Base-by-base conservation (phyloP, 2,113 vertebrate species). In the Melanerpes aurifrons region DNA sequence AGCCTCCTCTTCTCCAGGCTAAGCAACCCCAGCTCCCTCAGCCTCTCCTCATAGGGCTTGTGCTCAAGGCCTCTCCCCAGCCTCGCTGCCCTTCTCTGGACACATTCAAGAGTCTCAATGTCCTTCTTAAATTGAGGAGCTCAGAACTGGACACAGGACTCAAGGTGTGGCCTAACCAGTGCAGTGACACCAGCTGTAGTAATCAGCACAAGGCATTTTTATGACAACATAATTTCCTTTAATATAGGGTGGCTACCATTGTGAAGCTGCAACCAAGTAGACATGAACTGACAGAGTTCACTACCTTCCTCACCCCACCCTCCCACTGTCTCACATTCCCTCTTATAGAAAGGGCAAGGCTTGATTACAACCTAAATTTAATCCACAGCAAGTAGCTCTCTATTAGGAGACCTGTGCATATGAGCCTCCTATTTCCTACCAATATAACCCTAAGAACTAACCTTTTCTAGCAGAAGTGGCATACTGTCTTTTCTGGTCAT, bases 201-300 rank as follows among this genome's bases (percentile, higher is more conserved):
- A 66, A 90, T 15, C 50, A 76, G 71, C 16, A 54, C 31, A 32
- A 86, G 62, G 45, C 21, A 31, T 54, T 89, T 82, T 76, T 50
- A 50, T 57, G 76, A 78, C 45, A 54, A 28, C 29, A 54, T 37
- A 15, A 29, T 68, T 71, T 54, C 28, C 31, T 67, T 37, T 31
- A 72, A 24, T 47, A 17, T 1, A 56, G 32, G 14, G 28, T 40
- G 50, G 54, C 66, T 62, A 16, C 0, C 1, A 24, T 73, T 45
- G 32, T 11, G 54, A 37, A 71, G 40, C 54, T 69, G 45, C 66
- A 37, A 56, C 25, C 62, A 15, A 1, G 7, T 4, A 75, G 73
- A 43, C n/a, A 32, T 2, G 18, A 20, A 86, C n/a, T 0, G 1
- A 69, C 35, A 57, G 47, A 28, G 40, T 18, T 84, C 0, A 0